Conservation (phyloP, 2,113 vertebrate species). For the Phaethon lepturus region DNA sequence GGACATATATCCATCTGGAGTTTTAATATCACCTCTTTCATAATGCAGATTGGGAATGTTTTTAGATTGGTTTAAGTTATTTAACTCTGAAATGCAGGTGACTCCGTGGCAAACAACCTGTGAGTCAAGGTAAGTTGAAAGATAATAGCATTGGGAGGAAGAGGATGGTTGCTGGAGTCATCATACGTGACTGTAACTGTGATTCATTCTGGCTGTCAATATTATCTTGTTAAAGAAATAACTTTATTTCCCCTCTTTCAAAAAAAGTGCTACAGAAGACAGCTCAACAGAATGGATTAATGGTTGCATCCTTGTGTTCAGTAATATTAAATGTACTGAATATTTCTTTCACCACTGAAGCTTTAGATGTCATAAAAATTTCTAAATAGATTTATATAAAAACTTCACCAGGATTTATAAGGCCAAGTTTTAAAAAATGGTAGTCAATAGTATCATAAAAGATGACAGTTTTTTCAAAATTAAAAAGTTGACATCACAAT, state of each 20-base stretch:
- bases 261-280: not conserved
- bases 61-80: not conserved
- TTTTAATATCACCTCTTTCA: not conserved
- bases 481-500: slow-evolving; percentile 29
- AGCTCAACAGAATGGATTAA: slow-evolving; percentile 33
- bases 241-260: not conserved
- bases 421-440: not conserved
- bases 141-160: not conserved
- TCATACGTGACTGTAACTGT: not conserved
- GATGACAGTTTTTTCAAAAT: slow-evolving; percentile 12
- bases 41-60: not conserved
- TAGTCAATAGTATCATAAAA: slow-evolving; percentile 4
- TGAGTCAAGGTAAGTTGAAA: not conserved
- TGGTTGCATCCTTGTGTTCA: slow-evolving; percentile 28
- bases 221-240: not conserved
- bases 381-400: slow-evolving; percentile 50
- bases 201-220: not conserved
- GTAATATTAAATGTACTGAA: not conserved
- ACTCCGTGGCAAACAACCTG: not conserved
- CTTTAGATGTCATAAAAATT: slow-evolving; percentile 29
- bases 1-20: not conserved
- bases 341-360: not conserved
- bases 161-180: not conserved
- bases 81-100: not conserved
- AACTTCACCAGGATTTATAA: slow-evolving; percentile 44